Base-by-base conservation (phyloP, 1,140 invertebrate species). In the Oppia nitens region DNA sequence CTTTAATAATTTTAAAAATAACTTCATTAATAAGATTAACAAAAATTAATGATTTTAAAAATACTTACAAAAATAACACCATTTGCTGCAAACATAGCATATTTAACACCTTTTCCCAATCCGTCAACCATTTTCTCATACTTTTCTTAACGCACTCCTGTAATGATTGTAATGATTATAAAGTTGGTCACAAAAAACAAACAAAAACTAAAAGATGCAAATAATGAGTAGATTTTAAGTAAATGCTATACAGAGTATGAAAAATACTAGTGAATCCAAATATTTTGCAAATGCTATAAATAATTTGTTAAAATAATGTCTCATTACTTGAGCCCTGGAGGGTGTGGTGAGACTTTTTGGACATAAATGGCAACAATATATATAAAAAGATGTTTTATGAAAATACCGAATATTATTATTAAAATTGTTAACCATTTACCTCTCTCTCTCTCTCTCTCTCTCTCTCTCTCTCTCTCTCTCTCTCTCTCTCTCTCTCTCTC, bases 41-140 rank as follows among this genome's bases (percentile, higher is more conserved):
- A 3, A 21, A 28, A 11, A 9, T 47, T 4, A 56, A 59, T 24
- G 26, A 52, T 52, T 12, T 9, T 47, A 24, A 20, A 1, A 25
- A 20, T 60, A 70, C 70, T 72, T 65, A 74, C 72, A 66, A 73
- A 65, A 47, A 73, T 72, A 12, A 74, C 54, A 45, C 71, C 67
- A 62, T 74, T 74, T 45, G 70, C 65, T 1, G 68, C 56, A 55
- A 74, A 71, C 60, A 74, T 67, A 11, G 69, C 63, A 63, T 69
- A 73, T 54, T 73, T 72, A 52, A 74, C 66, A 49, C 66, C 71
- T 62, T 73, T 72, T 24, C 70, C 69, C 53, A 70, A 71, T 29
- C 70, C 69, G 48, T 70, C 68, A 64, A 73, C 64, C 66, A 66
- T 67, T 32, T 60, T 66, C 3, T 12, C 23, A 29, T 23, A 20